Percentiles rank a stretch among this genome's conserved stretches.
Conservation (phyloP, 1,140 invertebrate species). For the Magallana gigas region DNA sequence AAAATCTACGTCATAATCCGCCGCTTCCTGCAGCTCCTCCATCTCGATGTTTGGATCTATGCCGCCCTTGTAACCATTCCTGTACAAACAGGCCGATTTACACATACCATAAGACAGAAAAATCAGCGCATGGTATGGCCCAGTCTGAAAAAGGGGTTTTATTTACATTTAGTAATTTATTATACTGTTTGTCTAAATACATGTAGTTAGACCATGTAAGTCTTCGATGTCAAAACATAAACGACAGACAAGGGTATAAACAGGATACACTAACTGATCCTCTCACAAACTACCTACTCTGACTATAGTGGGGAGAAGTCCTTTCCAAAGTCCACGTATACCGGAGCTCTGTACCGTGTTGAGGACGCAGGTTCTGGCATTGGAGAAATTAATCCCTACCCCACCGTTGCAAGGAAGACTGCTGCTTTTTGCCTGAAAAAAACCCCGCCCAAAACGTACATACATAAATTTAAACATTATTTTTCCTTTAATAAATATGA, state of each 20-base stretch:
- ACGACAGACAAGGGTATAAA: too few relatives aligned
- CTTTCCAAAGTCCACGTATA: constrained; percentile 39
- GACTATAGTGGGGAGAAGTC: constrained; percentile 42
- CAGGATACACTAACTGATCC: too few relatives aligned
- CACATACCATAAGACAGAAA: constrained; percentile 44
- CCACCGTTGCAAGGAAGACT: constrained; percentile 35
- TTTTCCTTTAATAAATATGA: too few relatives aligned
- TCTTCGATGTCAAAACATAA: too few relatives aligned
- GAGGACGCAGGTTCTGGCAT: neutral
- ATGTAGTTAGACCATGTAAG: too few relatives aligned
- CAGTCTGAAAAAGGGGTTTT: neutral
- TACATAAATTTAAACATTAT: too few relatives aligned
- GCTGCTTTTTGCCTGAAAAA: constrained; percentile 43
- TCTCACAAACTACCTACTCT: neutral
- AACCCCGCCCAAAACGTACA: neutral
- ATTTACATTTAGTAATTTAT: too few relatives aligned
- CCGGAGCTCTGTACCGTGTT: constrained; percentile 4
- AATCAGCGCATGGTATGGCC: constrained; percentile 33
- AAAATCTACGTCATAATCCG: constrained; percentile 22
- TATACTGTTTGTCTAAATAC: too few relatives aligned
- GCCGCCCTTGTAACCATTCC: constrained; percentile 39
- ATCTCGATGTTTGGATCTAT: constrained; percentile 43
- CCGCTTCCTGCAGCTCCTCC: constrained; percentile 40
- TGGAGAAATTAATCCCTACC: constrained; percentile 40
- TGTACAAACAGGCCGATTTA: constrained; percentile 35